Base-by-base conservation (phyloP, 2,888 invertebrate species). In the Corbicula japonica region DNA sequence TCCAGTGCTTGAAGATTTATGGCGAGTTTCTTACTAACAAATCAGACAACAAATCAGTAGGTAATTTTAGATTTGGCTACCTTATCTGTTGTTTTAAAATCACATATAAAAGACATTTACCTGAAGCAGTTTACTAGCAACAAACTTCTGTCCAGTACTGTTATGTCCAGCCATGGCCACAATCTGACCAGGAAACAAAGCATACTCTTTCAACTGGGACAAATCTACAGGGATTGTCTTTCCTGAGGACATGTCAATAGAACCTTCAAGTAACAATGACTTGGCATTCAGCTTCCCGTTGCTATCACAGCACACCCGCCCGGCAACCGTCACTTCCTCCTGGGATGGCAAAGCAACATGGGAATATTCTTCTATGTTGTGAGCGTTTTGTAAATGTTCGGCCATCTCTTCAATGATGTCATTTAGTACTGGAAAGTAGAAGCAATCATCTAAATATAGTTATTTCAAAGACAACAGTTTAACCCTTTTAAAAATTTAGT, bases 141-240 rank as follows among this genome's bases (percentile, higher is more conserved):
- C 92, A 79, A 98, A 95, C 69, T 94, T 94, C 87, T 95, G 95
- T 0, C 96, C 96, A 26, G 95, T 95, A 0, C 95, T 95, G 93
- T 97, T 97, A 5, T 95, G 94, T 0, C 97, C 97, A 66, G 95
- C 95, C 77, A 96, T 95, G 50, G 96, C 96, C 12, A 97, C 95
- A 61, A 96, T 92, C 94, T 97, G 97, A 0, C 97, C 97, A 28
- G 97, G 96, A 91, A 96, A 97, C 76, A 97, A 90, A 0, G 96
- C 95, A 91, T 95, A 96, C 82, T 95, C 95, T 61, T 95, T 93
- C 0, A 95, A 83, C 46, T 94, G 93, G 8, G 92, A 92, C 5
- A 96, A 88, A 91, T 95, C 95, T 41, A 96, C 81, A 12, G 91
- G 89, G 8, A 94, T 91, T 34, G 87, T 84, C 68, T 87, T 89